A percentile compares a stretch with the other conserved stretches of the same genome.
Conservation (phyloP, 2,888 invertebrate species). For the Cordilura impudica region DNA sequence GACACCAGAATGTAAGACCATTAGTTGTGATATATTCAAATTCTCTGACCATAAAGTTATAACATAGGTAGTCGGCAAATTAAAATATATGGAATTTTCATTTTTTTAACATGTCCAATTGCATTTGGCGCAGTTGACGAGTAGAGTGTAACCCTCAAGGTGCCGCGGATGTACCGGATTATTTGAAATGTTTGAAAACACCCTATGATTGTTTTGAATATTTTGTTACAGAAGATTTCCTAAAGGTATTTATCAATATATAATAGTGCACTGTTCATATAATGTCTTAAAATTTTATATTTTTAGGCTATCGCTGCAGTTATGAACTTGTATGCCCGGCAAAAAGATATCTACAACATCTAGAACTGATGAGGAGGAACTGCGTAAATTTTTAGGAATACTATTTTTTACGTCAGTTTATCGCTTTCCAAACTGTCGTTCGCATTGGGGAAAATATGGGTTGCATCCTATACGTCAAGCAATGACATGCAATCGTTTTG, state of each 20-base stretch:
- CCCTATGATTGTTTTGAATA: not conserved
- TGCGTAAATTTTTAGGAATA: not conserved
- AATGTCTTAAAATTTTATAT: too few species aligned
- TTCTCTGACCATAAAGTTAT: too few species aligned
- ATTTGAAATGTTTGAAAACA: not conserved
- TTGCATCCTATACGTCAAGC: not conserved
- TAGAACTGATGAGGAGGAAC: not conserved
- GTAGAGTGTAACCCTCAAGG: too few species aligned
- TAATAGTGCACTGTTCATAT: not conserved
- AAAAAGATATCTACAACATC: not conserved
- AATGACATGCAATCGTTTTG: not conserved
- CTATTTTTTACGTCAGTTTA: not conserved
- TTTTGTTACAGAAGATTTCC: slow-evolving; percentile 3
- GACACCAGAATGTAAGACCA: too few species aligned
- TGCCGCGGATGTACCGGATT: not conserved
- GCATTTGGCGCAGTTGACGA: too few species aligned
- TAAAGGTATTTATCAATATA: slow-evolving; percentile 1
- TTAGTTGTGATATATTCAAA: too few species aligned
- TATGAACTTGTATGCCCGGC: not conserved
- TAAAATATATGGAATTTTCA: too few species aligned
- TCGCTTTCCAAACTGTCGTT: not conserved
- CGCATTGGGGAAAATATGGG: not conserved
- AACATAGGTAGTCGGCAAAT: too few species aligned
- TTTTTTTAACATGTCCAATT: too few species aligned
- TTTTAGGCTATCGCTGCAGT: not conserved